Conservation (phyloP, 1,140 invertebrate species). For the Pseudomyrmex pallidus region DNA sequence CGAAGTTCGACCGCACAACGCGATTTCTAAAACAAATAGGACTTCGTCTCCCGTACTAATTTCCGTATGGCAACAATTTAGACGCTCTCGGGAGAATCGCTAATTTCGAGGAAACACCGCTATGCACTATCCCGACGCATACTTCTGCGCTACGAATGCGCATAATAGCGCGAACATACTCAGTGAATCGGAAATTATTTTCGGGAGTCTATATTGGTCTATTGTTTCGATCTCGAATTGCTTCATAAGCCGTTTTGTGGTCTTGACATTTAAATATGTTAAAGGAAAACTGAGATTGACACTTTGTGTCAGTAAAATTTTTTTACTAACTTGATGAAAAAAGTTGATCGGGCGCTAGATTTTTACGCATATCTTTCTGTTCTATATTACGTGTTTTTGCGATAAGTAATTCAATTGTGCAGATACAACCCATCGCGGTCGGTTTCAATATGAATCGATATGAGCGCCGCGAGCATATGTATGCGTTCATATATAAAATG, state of each 20-base stretch:
- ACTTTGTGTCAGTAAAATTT: too few relatives aligned
- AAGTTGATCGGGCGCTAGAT: neutral
- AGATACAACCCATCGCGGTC: slow-evolving; percentile 42
- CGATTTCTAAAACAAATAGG: slow-evolving; percentile 24
- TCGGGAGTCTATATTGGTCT: neutral
- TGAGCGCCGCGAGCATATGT: slow-evolving; percentile 11
- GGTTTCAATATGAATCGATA: slow-evolving; percentile 68
- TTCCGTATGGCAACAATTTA: neutral
- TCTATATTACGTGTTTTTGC: neutral
- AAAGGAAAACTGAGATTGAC: too few relatives aligned
- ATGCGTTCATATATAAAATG: slow-evolving; percentile 47
- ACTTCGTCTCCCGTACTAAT: neutral
- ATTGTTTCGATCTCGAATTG: too few relatives aligned
- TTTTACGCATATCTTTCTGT: neutral
- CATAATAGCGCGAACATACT: neutral
- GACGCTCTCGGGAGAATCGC: neutral
- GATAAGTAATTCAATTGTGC: slow-evolving; percentile 17
- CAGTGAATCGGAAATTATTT: slow-evolving; percentile 22
- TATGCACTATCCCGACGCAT: slow-evolving; percentile 10
- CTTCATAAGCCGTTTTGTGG: too few relatives aligned
- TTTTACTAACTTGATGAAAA: neutral
- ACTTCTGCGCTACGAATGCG: neutral
- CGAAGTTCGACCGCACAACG: neutral
- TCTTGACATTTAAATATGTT: too few relatives aligned
- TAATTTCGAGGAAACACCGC: slow-evolving; percentile 16